Evolutionary conservation across 2,797 vertebrate species (phyloP).

Genomic region (Coregonus suidteri): DNA sequence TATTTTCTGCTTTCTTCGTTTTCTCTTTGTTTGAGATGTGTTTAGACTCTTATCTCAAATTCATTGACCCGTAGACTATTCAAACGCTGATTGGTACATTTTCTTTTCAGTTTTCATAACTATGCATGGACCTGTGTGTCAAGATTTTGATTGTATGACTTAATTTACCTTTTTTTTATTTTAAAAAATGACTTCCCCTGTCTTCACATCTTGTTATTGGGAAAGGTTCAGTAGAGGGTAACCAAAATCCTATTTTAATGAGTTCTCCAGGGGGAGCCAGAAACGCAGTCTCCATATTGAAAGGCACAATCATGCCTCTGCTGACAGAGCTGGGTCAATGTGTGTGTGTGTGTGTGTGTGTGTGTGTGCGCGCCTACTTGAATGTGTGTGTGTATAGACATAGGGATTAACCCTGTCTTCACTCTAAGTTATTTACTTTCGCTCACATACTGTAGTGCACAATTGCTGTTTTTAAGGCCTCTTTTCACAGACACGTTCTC

Average conservation of each 20-base stretch:
- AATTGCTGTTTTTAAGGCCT: not conserved
- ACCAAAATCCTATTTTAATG: slow-evolving; percentile 72
- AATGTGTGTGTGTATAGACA: not conserved
- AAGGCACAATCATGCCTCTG: slow-evolving; percentile 44
- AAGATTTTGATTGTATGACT: no score
- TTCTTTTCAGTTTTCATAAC: no score
- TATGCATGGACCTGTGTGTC: no score
- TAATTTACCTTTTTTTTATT: no score
- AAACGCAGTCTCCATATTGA: slow-evolving; percentile 50
- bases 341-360: slow-evolving; percentile 10
- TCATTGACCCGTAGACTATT: no score
- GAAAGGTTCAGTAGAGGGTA: slow-evolving; percentile 55
- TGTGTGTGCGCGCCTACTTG: not conserved
- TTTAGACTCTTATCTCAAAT: no score
- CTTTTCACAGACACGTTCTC: slow-evolving; percentile 24
- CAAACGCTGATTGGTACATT: no score
- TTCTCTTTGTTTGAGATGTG: no score
- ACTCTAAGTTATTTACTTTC: not conserved
- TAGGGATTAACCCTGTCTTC: not conserved
- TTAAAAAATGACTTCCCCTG: no score
- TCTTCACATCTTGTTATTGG: no score
- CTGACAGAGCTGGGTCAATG: slow-evolving; percentile 27
- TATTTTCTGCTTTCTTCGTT: no score
- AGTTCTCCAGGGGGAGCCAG: slow-evolving; percentile 66
- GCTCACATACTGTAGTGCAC: not conserved